Evolutionary conservation across 2,888 invertebrate species (phyloP), one percentile per base, ranked within the genome.

Genomic region (Oscheius sp.): DNA sequence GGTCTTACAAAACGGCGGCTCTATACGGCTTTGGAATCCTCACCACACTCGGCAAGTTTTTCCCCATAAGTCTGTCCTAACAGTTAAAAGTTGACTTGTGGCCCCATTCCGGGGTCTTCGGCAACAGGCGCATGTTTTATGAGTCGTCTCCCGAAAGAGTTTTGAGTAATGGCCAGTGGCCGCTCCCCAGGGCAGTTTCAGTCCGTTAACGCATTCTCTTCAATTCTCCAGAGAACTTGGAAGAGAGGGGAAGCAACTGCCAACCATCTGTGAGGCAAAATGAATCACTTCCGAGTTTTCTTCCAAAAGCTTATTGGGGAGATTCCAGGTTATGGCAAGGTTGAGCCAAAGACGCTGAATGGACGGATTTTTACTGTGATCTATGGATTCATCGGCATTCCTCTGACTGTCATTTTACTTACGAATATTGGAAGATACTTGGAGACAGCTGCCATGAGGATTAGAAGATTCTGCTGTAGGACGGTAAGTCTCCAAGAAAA

Each of bases 281-380:
- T 50, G 48, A 15, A 8, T 20, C 20, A 48, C n/a, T 10, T 37
- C 10, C 37, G 12, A 12, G n/a, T n/a, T n/a, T n/a, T n/a, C n/a
- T 42, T 42, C 17, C 42, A 4, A 4, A 42, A 42, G 8, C 8
- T 3, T 42, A 8, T 42, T 42, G n/a, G n/a, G n/a, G n/a, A n/a
- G n/a, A n/a, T 72, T 83, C 42, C 55, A 84, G 84, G 84, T 4
- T 84, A 84, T 72, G 84, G 84, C n/a, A 85, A 85, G 53, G 78
- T 84, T 58, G 82, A 83, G 61, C 82, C 84, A 0, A 72, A 75
- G 33, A 84, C 84, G 0, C 73, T 75, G 23, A 80, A 82, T 46
- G 85, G 83, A 6, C 67, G 82, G 10, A 77, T 85, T 15, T 85
- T 85, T 42, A 82, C 85, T 27, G 84, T 84, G 3, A 76, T 83